Percentiles rank a stretch among this genome's conserved stretches.
These are phyloP conservation scores for Oasisia sp. DNA, from an alignment of 2,888 invertebrate genomes.

Conservation along the genomic window DNA sequence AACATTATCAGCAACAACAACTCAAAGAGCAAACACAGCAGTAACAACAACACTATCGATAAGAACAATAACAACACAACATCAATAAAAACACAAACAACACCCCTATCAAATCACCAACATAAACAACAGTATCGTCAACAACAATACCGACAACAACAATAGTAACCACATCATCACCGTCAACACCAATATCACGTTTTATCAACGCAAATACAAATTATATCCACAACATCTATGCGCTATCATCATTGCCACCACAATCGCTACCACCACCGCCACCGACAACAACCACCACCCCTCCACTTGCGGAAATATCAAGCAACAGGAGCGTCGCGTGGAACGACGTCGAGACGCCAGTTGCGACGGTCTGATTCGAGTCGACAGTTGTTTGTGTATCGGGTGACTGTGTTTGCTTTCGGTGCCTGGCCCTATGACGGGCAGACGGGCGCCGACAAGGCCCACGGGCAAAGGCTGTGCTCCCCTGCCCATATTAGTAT, in stretches of 20 bases:
- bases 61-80: too few relatives aligned
- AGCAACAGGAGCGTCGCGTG: not conserved
- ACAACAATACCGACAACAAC: too few relatives aligned
- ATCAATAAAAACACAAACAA: too few relatives aligned
- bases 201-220: too few relatives aligned
- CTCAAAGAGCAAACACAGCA: too few relatives aligned
- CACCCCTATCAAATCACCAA: too few relatives aligned
- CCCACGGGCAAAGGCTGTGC: not conserved
- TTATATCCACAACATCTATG: not conserved
- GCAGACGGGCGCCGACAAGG: not conserved
- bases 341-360: not conserved
- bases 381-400: slow-evolving; percentile 12
- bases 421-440: not conserved
- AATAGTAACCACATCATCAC: too few relatives aligned
- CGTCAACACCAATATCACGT: too few relatives aligned
- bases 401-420: not conserved
- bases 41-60: too few relatives aligned
- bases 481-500: not conserved
- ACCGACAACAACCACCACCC: not conserved
- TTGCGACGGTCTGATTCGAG: slow-evolving; percentile 6
- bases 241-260: not conserved
- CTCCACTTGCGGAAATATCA: not conserved
- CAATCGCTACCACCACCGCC: not conserved
- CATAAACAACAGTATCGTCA: too few relatives aligned
- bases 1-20: too few relatives aligned